phyloP scores from a whole-genome alignment of 2,888 invertebrate genomes.

The Pelosia muscerda region DNA sequence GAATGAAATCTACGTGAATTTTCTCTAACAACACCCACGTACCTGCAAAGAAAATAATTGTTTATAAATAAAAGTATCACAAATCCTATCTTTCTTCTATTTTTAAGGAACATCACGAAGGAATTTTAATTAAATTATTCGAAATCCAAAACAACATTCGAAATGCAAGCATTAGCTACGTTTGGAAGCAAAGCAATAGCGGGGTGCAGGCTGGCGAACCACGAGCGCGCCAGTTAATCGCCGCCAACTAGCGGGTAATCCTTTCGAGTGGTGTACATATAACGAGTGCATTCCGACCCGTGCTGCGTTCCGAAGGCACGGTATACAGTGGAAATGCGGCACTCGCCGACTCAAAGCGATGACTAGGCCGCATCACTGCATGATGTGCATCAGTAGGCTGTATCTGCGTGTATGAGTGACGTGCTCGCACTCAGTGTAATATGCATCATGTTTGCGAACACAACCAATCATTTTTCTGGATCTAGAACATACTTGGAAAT shows the following conservation, averaged over 20 bases:
- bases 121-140: slow-evolving; percentile 63
- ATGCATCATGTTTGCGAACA: slow-evolving; percentile 38
- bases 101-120: slow-evolving; percentile 30
- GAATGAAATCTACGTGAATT: slow-evolving; percentile 72
- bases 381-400: slow-evolving; percentile 64
- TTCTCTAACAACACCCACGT: slow-evolving; percentile 80
- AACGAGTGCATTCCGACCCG: slow-evolving; percentile 76
- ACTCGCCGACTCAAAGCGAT: slow-evolving; percentile 76
- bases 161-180: slow-evolving; percentile 67
- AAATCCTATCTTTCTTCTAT: background rate
- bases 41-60: slow-evolving; percentile 71
- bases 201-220: slow-evolving; percentile 68
- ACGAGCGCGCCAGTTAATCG: slow-evolving; percentile 79
- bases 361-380: slow-evolving; percentile 76
- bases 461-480: slow-evolving; percentile 24
- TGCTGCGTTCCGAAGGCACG: slow-evolving; percentile 61
- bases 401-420: slow-evolving; percentile 49
- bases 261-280: slow-evolving; percentile 82
- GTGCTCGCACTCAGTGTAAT: slow-evolving; percentile 41
- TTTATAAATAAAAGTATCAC: slow-evolving; percentile 39
- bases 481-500: slow-evolving; percentile 25
- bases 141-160: slow-evolving; percentile 60
- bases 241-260: slow-evolving; percentile 82
- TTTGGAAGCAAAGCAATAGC: slow-evolving; percentile 75
- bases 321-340: slow-evolving; percentile 74